phyloP scores from a whole-genome alignment of 2,113 vertebrate species.

The Piprites chloris region DNA sequence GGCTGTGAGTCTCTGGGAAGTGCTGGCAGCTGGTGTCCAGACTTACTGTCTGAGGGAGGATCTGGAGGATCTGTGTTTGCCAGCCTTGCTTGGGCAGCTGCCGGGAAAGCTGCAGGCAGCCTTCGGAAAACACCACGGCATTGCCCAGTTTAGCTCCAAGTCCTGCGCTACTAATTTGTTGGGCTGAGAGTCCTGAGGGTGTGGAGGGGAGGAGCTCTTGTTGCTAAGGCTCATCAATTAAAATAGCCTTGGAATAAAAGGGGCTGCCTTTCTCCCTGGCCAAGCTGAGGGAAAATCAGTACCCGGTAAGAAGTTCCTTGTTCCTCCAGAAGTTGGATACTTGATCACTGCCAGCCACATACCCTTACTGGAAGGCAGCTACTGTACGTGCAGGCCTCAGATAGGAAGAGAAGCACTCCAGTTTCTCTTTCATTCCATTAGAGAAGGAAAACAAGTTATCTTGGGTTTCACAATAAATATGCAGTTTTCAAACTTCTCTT shows the following conservation, averaged over 20 bases:
- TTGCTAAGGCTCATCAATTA: neutral
- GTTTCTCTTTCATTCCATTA: neutral
- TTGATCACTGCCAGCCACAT: rapidly evolving
- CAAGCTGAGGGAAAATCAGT: neutral
- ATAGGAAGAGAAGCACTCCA: neutral
- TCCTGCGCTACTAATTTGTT: neutral
- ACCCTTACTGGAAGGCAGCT: neutral
- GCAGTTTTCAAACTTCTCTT: neutral
- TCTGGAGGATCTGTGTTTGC: neutral
- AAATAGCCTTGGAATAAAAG: neutral
- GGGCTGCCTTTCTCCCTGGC: neutral
- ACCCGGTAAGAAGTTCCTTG: neutral
- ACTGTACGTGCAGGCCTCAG: neutral
- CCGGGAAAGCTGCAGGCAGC: neutral
- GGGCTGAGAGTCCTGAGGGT: neutral
- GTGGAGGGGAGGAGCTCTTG: neutral
- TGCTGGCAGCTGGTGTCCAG: rapidly evolving
- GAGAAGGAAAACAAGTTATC: neutral
- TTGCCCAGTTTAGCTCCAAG: neutral
- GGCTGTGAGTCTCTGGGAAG: neutral
- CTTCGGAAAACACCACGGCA: rapidly evolving
- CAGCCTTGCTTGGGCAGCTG: neutral
- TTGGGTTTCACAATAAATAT: neutral
- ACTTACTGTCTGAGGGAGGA: neutral
- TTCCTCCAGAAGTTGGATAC: neutral